Base-by-base conservation (phyloP, 2,113 vertebrate genomes). In the Athene cunicularia region DNA sequence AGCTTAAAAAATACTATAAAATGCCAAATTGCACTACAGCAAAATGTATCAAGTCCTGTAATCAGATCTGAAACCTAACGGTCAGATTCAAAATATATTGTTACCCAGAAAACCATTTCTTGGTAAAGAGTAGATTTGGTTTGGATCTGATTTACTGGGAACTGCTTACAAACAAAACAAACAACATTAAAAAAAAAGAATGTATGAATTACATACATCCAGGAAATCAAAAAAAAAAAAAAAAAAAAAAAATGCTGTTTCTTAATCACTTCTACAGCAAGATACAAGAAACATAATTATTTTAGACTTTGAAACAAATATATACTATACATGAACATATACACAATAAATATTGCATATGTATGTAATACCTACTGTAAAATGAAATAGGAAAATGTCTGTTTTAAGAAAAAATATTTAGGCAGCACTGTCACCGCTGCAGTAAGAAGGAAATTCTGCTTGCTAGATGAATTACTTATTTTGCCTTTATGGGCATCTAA, bases 41-140 rank as follows among this genome's bases (percentile, higher is more conserved):
- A 91, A 82, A 89, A 76, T 87, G 80, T 81, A 56, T 93, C 71
- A 88, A 56, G 12, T 60, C 26, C 24, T 86, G 45, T 33, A 72
- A 85, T 85, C 32, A 67, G 79, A 85, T 74, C 80, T 68, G 89
- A 81, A 49, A 24, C 47, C 39, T 88, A 87, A 91, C 41, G 70
- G 96, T 37, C 70, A 96, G 88, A 95, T 96, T 95, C 82, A 97
- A 94, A 71, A 8, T 75, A 96, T 79, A 96, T 79, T 96, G 82
- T 92, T 97, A 93, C 82, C 53, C 83, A 96, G 97, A 97, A 97
- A 98, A 93, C 37, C 12, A 60, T 91, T 97, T 95, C 53, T 64
- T 90, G 85, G 86, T 71, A 96, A 95, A 76, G n/a, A 66, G 6
- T 55, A 96, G 80, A 82, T 90, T 94, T 93, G 24, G 37, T 80